Conservation (phyloP, 2,888 invertebrate genomes). For the Lithophane semibrunnea region DNA sequence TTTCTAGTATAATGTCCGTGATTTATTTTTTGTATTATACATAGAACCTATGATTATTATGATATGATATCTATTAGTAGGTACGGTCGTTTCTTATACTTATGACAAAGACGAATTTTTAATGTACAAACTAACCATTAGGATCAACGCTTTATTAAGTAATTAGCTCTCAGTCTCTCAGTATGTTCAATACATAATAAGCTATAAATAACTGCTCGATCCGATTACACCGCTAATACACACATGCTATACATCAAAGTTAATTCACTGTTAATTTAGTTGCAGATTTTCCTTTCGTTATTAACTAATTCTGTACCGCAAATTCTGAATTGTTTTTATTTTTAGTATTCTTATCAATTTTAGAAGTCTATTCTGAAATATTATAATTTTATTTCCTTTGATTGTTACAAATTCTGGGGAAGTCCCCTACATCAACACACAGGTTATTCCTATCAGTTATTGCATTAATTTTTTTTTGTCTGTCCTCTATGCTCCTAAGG, state of each 20-base stretch:
- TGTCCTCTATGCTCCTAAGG: neutral
- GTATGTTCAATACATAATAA: slow-evolving; percentile 6
- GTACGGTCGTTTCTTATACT: neutral
- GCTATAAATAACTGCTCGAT: slow-evolving; percentile 44
- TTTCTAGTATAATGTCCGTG: too few relatives aligned
- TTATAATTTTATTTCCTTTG: neutral
- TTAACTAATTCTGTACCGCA: slow-evolving; percentile 1
- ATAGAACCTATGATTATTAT: too few relatives aligned
- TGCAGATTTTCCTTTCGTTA: neutral
- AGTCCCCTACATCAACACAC: neutral
- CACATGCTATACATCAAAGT: slow-evolving; percentile 22
- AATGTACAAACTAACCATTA: neutral
- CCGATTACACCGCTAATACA: slow-evolving; percentile 15
- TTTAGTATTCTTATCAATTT: neutral
- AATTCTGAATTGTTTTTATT: neutral
- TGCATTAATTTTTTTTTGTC: neutral
- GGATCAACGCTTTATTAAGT: slow-evolving; percentile 19
- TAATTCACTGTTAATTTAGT: neutral
- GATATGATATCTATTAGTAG: neutral
- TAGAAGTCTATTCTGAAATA: neutral
- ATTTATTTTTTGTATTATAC: too few relatives aligned
- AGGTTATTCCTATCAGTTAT: neutral
- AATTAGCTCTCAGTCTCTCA: neutral
- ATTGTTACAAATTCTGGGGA: slow-evolving; percentile 4
- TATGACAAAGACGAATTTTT: neutral